Evolutionary conservation across 2,113 vertebrate species (phyloP), one percentile per base, ranked within the genome.

Genomic region (Phalacrocorax pelagicus): DNA sequence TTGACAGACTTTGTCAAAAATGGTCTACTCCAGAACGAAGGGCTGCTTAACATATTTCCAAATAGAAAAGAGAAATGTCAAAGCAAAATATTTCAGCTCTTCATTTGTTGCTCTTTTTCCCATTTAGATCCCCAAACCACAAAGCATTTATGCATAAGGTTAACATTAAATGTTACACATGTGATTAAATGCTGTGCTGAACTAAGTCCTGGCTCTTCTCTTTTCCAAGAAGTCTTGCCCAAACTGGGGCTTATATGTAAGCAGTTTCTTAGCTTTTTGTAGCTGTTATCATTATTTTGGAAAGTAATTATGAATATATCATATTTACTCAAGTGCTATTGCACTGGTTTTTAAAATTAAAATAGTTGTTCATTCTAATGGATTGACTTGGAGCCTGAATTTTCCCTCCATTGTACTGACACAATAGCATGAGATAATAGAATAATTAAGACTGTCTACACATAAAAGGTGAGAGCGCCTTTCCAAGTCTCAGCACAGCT

Each of bases 401-500:
- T 65, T 65, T 36, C 21, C 32, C 6, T 70, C 78, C 15, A 5
- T 59, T 95, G 12, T 51, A 81, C 12, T 19, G 21, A 30, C 59
- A 12, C 11, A 36, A 26, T 27, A 27, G 4, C 6, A 84, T 57
- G 69, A 91, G 61, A 55, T 46, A 79, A 62, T 29, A n/a, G 30
- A 62, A 57, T 46, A 58, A 62, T 58, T 47, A 69, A 30, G 19
- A 30, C 11, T 74, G 7, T 30, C 30, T 38, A 30, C 14, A 9
- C 0, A 1, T 47, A 40, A 66, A 73, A 66, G 4, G 9, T 24
- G 11, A 3, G 7, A 61, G 1, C 23, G 42, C 11, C 24, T 84
- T 84, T 66, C 55, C 65, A 90, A 49, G 19, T 9, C 9, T 74
- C 36, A 73, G 30, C 13, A 32, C 10, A 81, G 5, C 22, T 80